Evolutionary conservation across 2,888 invertebrate genomes (phyloP).

Genomic region (Melieria picta): DNA sequence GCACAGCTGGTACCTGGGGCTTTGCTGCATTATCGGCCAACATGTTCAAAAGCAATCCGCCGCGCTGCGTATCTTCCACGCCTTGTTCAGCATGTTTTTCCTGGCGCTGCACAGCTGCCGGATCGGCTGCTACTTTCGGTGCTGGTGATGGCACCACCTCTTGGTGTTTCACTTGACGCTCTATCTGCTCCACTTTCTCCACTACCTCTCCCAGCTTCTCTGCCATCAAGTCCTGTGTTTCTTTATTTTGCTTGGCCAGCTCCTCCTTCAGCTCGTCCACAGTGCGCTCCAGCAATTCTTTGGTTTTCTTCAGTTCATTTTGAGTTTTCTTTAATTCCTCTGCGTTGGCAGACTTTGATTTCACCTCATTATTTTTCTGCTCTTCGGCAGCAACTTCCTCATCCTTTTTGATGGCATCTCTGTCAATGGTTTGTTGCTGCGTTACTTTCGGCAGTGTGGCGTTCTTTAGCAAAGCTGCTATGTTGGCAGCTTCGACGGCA

Average conservation of each 20-base stretch:
- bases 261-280: constrained; percentile 67
- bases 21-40: constrained; percentile 49
- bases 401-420: constrained; percentile 67
- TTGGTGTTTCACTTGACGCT: constrained; percentile 68
- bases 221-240: constrained; percentile 57
- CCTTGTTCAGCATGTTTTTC: not conserved
- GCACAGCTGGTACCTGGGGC: constrained; percentile 11
- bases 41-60: constrained; percentile 52
- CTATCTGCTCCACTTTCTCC: constrained; percentile 64
- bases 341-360: constrained; percentile 43
- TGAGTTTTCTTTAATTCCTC: constrained; percentile 61
- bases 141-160: constrained; percentile 17
- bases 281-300: constrained; percentile 60
- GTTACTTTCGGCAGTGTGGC: not conserved
- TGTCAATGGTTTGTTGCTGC: constrained; percentile 56
- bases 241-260: constrained; percentile 63
- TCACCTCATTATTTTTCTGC: constrained; percentile 49
- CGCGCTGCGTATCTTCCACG: constrained; percentile 20
- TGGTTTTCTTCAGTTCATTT: constrained; percentile 58
- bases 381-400: constrained; percentile 63
- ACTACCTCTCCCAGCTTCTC: constrained; percentile 59
- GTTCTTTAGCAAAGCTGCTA: not conserved
- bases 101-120: not conserved
- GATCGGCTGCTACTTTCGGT: not conserved
- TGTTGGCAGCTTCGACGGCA: constrained; percentile 14